Conservation (phyloP, 2,888 invertebrate genomes). For the Hyalella azteca region DNA sequence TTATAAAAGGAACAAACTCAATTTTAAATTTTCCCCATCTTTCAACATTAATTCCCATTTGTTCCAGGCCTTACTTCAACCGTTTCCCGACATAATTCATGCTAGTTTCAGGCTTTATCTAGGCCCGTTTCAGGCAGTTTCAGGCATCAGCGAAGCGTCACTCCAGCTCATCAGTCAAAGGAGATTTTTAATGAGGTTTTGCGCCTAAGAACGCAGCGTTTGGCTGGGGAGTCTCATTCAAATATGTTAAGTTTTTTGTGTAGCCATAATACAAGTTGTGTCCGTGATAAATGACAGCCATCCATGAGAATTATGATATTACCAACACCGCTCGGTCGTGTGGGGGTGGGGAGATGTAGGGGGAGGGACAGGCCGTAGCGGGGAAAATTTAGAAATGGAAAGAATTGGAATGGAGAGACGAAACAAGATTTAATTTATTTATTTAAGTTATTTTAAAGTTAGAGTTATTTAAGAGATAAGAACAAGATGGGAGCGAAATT, state of each 20-base stretch:
- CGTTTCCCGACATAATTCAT: no score
- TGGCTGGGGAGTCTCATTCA: not conserved
- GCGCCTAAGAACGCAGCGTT: not conserved
- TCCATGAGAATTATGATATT: conserved; percentile 27
- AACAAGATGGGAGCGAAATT: no score
- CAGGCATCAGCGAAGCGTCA: not conserved
- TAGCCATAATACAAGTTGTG: conserved; percentile 21
- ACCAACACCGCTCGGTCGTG: not conserved
- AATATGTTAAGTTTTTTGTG: conserved; percentile 32
- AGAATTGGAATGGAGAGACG: not conserved
- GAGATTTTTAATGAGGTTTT: not conserved
- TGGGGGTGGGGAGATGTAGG: not conserved
- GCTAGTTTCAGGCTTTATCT: no score
- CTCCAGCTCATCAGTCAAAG: conserved; percentile 23
- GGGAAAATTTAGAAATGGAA: not conserved
- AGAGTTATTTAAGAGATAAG: no score
- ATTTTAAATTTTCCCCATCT: no score
- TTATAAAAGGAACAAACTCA: no score
- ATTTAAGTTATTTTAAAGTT: no score
- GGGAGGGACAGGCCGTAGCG: not conserved
- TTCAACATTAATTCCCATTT: no score
- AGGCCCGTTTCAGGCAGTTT: conserved; percentile 12
- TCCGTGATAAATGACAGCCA: conserved; percentile 14
- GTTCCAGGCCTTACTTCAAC: no score
- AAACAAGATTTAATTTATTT: no score